Evolutionary conservation across 2,888 invertebrate species (phyloP), one percentile per base, ranked within the genome.

Genomic region (Sesamia inferens): DNA sequence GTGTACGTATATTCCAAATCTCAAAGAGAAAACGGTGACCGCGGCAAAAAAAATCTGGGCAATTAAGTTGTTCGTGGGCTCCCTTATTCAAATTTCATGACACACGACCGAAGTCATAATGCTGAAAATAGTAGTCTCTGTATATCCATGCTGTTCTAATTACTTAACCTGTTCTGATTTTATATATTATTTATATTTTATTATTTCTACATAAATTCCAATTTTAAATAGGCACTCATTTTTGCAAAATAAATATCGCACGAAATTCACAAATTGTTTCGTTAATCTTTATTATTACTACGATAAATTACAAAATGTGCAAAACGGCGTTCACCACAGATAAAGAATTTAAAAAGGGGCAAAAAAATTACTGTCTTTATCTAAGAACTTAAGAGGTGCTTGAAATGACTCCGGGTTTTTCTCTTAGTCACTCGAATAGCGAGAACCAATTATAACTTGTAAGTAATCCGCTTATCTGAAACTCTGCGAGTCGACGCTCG

Each of bases 361-460:
- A 81, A 86, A 89, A 83, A 88, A 91, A 92, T 88, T 88, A 88
- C 84, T 88, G 88, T 87, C 87, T 88, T 92, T 92, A 92, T 91
- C 90, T 88, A 85, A 86, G 83, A 87, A 89, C 83, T 89, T 86
- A 87, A 92, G 90, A 91, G 91, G 90, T 91, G 88, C 91, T 89
- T 87, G 81, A 90, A 90, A 90, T 90, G 89, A 91, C 90, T 91
- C 88, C 89, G 89, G 85, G 89, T 92, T 92, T 93, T 94, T 94
- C 92, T 92, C 90, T 92, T 88, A 92, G 91, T 92, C 91, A 93
- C 88, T 93, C 87, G 89, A 94, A 93, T 93, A 91, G 92, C 90
- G 92, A 93, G 94, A 95, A 94, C 94, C 95, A 95, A 95, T 95
- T 96, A 96, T 94, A 94, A 95, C 88, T 95, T 95, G 94, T 94